Conservation (phyloP, 2,113 vertebrate genomes). For the Ameiurus melas region DNA sequence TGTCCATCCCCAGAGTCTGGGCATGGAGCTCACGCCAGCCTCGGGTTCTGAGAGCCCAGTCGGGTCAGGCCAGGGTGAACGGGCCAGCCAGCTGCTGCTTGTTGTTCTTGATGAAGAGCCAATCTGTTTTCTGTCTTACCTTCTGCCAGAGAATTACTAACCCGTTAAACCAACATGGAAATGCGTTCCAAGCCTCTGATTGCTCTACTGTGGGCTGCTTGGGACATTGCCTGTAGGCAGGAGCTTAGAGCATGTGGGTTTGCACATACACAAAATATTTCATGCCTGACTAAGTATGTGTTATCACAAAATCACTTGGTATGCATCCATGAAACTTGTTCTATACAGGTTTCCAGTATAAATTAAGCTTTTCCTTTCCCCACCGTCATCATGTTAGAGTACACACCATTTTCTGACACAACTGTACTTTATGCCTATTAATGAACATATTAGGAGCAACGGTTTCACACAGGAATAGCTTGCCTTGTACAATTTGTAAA, state of each 20-base stretch:
- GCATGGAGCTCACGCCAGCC: slow-evolving; percentile 19
- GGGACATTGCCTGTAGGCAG: slow-evolving; percentile 45
- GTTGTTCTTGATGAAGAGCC: slow-evolving; percentile 85
- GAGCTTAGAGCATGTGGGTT: slow-evolving; percentile 22
- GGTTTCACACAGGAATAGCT: slow-evolving; percentile 59
- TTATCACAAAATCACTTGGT: slow-evolving; percentile 6
- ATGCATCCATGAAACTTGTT: background rate
- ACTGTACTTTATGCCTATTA: slow-evolving; percentile 51
- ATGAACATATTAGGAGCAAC: slow-evolving; percentile 68
- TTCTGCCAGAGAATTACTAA: slow-evolving; percentile 83
- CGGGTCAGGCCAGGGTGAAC: slow-evolving; percentile 79
- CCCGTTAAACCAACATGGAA: slow-evolving; percentile 85
- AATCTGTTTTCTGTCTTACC: slow-evolving; percentile 87
- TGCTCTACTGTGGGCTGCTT: slow-evolving; percentile 61
- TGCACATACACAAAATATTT: slow-evolving; percentile 17
- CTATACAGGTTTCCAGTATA: background rate
- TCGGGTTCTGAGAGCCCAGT: slow-evolving; percentile 52
- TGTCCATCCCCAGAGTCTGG: slow-evolving; percentile 49
- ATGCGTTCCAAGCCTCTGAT: slow-evolving; percentile 67
- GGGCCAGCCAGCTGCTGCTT: slow-evolving; percentile 86
- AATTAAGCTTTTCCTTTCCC: background rate
- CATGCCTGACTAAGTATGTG: background rate
- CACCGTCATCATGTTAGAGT: background rate
- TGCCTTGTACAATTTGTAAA: slow-evolving; percentile 59
- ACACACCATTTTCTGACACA: slow-evolving; percentile 1